phyloP scores from a whole-genome alignment of 2,888 invertebrate genomes.

The Mythimna ferrago region DNA sequence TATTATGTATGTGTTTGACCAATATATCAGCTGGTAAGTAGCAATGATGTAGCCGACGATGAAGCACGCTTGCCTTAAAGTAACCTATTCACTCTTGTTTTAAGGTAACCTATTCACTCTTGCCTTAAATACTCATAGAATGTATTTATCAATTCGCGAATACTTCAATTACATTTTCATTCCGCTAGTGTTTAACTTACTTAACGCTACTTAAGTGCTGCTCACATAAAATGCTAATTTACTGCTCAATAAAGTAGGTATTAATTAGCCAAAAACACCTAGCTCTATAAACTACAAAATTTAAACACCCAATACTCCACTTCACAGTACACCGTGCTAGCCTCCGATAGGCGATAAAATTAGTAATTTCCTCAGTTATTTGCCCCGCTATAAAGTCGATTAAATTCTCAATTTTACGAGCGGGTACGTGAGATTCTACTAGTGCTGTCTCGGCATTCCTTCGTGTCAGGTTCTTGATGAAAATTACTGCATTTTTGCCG shows the following conservation, averaged over 20 bases:
- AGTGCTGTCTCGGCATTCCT: conserved; percentile 41
- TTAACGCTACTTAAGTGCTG: neutral
- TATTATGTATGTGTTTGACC: too few relatives aligned
- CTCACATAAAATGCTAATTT: neutral
- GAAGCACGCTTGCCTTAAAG: too few relatives aligned
- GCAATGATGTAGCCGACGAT: too few relatives aligned
- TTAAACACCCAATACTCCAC: conserved; percentile 18
- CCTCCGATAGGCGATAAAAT: conserved; percentile 60
- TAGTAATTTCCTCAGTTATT: conserved; percentile 61
- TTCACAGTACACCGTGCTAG: conserved; percentile 20
- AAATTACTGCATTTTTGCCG: conserved; percentile 45
- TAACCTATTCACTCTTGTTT: too few relatives aligned
- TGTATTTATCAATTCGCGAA: too few relatives aligned
- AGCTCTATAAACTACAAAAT: conserved; percentile 30
- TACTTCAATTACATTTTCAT: neutral
- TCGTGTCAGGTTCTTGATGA: conserved; percentile 35
- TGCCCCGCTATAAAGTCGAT: conserved; percentile 69
- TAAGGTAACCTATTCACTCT: too few relatives aligned
- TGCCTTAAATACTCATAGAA: too few relatives aligned
- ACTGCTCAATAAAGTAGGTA: neutral
- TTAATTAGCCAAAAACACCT: conserved; percentile 18
- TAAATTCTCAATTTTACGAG: conserved; percentile 73
- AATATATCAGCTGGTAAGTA: too few relatives aligned
- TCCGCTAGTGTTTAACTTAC: neutral
- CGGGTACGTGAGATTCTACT: conserved; percentile 63